Evolutionary conservation across 2,888 invertebrate species (phyloP).

Genomic region (Baronia brevicornis): DNA sequence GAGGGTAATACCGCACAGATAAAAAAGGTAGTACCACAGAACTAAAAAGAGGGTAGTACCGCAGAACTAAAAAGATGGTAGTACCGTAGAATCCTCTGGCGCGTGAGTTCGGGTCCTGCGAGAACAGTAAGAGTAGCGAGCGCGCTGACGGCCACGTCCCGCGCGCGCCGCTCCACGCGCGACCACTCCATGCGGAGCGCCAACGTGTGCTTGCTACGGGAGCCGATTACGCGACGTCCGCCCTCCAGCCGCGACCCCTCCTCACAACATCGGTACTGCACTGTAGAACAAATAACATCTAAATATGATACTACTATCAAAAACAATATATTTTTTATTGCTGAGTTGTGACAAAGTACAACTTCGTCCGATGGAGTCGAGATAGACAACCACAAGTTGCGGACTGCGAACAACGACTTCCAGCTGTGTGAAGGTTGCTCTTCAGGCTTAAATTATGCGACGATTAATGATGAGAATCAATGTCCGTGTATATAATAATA

Average conservation of each 20-base stretch:
- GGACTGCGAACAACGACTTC: too few species aligned
- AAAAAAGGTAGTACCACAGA: too few species aligned
- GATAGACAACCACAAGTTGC: too few species aligned
- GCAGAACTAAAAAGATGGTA: not conserved
- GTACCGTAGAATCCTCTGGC: constrained; percentile 54
- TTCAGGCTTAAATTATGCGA: too few species aligned
- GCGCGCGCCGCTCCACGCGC: constrained; percentile 43
- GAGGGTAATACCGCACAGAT: too few species aligned
- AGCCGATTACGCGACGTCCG: constrained; percentile 32
- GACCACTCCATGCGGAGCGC: constrained; percentile 44
- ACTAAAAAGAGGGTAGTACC: not conserved
- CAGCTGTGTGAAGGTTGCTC: too few species aligned
- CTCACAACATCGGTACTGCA: constrained; percentile 45
- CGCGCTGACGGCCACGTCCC: constrained; percentile 28
- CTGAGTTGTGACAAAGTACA: too few species aligned
- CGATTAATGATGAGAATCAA: too few species aligned
- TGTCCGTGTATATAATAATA: too few species aligned
- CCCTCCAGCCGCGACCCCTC: constrained; percentile 30
- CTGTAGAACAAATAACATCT: constrained; percentile 29
- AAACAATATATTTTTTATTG: too few species aligned
- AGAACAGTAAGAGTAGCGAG: constrained; percentile 53
- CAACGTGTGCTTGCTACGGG: constrained; percentile 36
- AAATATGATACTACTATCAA: too few species aligned
- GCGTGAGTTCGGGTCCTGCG: constrained; percentile 47
- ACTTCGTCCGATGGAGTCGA: too few species aligned